Evolutionary conservation across 2,888 invertebrate species (phyloP).

Genomic region (Chrysodeixis includens): DNA sequence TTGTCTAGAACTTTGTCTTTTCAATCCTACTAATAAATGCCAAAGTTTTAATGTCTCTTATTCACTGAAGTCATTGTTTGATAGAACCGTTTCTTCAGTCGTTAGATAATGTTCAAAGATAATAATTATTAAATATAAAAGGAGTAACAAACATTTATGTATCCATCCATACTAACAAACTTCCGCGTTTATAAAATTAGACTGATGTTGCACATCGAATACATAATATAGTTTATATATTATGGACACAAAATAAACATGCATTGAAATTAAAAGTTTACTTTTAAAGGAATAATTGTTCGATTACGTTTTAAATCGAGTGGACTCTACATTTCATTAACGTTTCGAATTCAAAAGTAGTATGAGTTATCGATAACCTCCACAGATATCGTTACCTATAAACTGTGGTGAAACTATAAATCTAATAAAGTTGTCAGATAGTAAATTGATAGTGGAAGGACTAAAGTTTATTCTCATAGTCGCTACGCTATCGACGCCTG

Average conservation of each 20-base stretch:
- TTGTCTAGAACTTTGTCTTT: background rate
- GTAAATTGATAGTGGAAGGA: constrained; percentile 46
- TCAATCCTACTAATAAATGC: background rate
- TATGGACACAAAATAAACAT: too few species aligned
- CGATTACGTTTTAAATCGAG: too few species aligned
- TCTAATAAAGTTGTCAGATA: constrained; percentile 27
- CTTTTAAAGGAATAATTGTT: too few species aligned
- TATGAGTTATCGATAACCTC: background rate
- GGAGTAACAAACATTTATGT: too few species aligned
- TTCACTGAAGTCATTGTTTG: background rate
- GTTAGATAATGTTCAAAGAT: background rate
- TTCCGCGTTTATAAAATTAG: too few species aligned
- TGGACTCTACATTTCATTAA: background rate
- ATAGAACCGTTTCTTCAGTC: background rate
- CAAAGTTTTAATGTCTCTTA: background rate
- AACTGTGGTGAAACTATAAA: constrained; percentile 37
- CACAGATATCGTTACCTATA: constrained; percentile 8
- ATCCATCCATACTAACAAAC: too few species aligned
- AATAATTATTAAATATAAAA: too few species aligned
- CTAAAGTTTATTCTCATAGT: constrained; percentile 43
- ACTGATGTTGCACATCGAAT: too few species aligned
- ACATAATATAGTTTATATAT: too few species aligned
- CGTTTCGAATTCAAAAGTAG: background rate
- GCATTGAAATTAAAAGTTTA: too few species aligned
- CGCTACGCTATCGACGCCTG: background rate